These are phyloP conservation scores for Psittacula derbiana DNA, from an alignment of 2,797 vertebrate genomes.

Conservation along the genomic window DNA sequence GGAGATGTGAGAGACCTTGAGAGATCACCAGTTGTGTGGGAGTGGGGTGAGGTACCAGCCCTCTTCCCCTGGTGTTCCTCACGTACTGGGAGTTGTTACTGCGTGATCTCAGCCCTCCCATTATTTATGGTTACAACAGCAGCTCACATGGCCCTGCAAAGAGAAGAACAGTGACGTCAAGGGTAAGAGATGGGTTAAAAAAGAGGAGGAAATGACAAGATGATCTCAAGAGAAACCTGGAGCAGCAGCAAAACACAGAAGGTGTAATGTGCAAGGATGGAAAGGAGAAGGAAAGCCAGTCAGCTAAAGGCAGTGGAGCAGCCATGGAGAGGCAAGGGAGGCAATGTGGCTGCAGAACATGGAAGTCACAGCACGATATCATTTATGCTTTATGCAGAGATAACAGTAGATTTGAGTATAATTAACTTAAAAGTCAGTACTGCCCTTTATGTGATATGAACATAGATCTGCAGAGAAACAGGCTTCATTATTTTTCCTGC, in stretches of 20 bases:
- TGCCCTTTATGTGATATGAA: conserved; percentile 51
- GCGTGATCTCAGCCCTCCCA: neutral
- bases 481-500: conserved; percentile 43
- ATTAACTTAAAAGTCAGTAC: conserved; percentile 61
- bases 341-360: neutral
- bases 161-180: accelerated
- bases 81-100: neutral
- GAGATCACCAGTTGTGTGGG: accelerated
- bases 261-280: neutral
- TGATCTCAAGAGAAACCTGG: neutral
- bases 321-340: accelerated
- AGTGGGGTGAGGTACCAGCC: neutral
- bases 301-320: neutral
- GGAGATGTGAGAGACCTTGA: neutral
- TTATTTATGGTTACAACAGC: neutral
- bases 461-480: conserved; percentile 39
- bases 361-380: neutral
- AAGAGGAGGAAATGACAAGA: neutral
- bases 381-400: conserved; percentile 20
- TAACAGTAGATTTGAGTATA: conserved; percentile 26
- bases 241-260: neutral
- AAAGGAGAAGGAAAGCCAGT: neutral
- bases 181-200: neutral
- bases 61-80: neutral
- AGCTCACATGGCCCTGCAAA: neutral